Conservation (phyloP, 2,888 invertebrate genomes). For the Patella ulyssiponensis region DNA sequence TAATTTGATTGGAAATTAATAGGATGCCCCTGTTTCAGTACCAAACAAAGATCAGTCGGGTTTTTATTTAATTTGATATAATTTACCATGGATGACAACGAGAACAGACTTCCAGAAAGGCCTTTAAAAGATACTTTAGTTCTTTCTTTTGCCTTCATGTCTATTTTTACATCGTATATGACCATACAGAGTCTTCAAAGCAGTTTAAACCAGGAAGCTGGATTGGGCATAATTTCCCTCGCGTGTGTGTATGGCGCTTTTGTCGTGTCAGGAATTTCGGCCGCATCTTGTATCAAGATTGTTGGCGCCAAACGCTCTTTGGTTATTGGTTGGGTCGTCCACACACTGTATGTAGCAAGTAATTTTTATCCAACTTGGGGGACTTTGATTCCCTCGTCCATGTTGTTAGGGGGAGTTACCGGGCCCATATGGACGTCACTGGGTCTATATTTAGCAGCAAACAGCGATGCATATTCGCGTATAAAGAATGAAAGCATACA, state of each 20-base stretch:
- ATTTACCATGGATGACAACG: too few relatives aligned
- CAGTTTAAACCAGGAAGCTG: slow-evolving; percentile 57
- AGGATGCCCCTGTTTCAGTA: too few relatives aligned
- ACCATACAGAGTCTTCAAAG: slow-evolving; percentile 67
- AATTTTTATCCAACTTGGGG: slow-evolving; percentile 58
- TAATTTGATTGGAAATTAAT: too few relatives aligned
- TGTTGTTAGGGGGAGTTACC: slow-evolving; percentile 56
- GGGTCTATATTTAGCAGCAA: slow-evolving; percentile 55
- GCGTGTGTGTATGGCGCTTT: slow-evolving; percentile 63
- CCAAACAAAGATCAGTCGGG: too few relatives aligned
- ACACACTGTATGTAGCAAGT: slow-evolving; percentile 52
- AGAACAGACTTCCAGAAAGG: not conserved
- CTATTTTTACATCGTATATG: slow-evolving; percentile 61
- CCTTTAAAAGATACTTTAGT: slow-evolving; percentile 45
- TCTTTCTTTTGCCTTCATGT: slow-evolving; percentile 57
- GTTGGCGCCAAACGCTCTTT: slow-evolving; percentile 59
- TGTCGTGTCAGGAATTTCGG: slow-evolving; percentile 57
- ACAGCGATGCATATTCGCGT: slow-evolving; percentile 50
- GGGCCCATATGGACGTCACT: slow-evolving; percentile 65
- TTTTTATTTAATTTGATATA: too few relatives aligned
- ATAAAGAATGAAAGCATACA: slow-evolving; percentile 41
- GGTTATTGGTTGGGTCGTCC: slow-evolving; percentile 50
- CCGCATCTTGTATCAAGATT: slow-evolving; percentile 50
- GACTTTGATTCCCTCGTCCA: slow-evolving; percentile 58
- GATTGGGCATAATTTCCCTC: slow-evolving; percentile 59